Evolutionary conservation across 1,140 invertebrate genomes (phyloP), one percentile per base, ranked within the genome.

Genomic region (Zaprionus taronus): DNA sequence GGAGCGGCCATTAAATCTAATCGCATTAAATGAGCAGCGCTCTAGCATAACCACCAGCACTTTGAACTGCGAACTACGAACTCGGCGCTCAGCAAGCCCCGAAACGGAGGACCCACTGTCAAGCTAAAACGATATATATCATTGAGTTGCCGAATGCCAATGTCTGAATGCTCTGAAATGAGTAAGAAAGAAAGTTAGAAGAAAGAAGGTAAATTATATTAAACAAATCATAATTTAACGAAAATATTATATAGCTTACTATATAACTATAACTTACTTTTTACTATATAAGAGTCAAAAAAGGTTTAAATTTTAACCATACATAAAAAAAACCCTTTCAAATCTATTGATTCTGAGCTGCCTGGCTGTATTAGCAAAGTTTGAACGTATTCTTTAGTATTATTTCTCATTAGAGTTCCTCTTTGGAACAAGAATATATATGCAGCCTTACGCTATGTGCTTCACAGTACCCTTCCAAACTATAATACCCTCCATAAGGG

Each of bases 21-120:
- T 90, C 84, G 84, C 84, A 89, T 89, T 89, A 89, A 84, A 90
- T 85, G 84, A 79, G 72, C 83, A 77, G 75, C 66, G 60, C 57
- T 57, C 14, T 11, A 20, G 14, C 53, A 47, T 66, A 69, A 62
- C 58, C 58, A 63, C 26, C 66, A 53, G 47, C 20, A 51, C 20
- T 24, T 14, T 51, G 47, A 24, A 24, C 47, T 51, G 17, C 28
- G 28, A 22, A 51, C 20, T 22, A 24, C 20, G 47, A 51, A 51
- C 47, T 22, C 11, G 5, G 6, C 20, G 9, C 4, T 14, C 11
- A 22, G 20, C 47, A 11, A 12, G 20, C 47, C 1, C 47, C 20
- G 47, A 51, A 51, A 24, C 47, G 47, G 47, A 51, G 47, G 47
- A 51, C 47, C 47, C 47, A 5, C 47, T 51, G 20, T 14, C 41